phyloP scores from a whole-genome alignment of 30 jellyfish, hydroid and myxozoan species.

The Turritopsis rubra region DNA sequence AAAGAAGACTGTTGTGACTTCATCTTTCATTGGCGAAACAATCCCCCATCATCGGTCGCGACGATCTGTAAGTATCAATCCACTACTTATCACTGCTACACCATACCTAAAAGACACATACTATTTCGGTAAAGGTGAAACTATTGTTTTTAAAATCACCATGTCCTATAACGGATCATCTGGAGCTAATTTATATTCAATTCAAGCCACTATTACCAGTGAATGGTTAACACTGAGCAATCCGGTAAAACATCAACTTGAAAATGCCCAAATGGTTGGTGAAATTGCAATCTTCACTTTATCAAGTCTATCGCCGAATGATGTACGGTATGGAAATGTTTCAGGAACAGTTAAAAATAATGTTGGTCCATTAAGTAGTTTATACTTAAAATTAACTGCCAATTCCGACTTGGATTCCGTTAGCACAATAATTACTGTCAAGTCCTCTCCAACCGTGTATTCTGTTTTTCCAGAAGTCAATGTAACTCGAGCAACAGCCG shows the following conservation, averaged over 20 bases:
- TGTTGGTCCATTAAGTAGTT: slow-evolving; percentile 56
- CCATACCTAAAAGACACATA: slow-evolving; percentile 43
- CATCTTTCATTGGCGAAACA: neutral
- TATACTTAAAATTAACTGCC: slow-evolving; percentile 33
- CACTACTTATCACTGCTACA: slow-evolving; percentile 31
- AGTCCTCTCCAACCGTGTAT: slow-evolving; percentile 50
- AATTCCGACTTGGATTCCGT: slow-evolving; percentile 33
- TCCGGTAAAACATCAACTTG: slow-evolving; percentile 20
- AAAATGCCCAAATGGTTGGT: slow-evolving; percentile 8
- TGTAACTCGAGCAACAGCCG: slow-evolving; percentile 23
- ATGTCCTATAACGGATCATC: slow-evolving; percentile 26
- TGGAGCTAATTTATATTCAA: slow-evolving; percentile 19
- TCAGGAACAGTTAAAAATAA: slow-evolving; percentile 50
- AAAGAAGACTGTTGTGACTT: neutral
- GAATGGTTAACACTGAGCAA: slow-evolving; percentile 23
- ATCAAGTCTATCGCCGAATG: slow-evolving; percentile 28
- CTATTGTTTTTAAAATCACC: slow-evolving; percentile 29
- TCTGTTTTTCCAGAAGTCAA: slow-evolving; percentile 82
- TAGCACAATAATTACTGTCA: slow-evolving; percentile 8
- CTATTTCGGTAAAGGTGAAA: slow-evolving; percentile 61
- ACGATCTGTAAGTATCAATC: slow-evolving; percentile 11
- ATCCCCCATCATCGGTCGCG: neutral
- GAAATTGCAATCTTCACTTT: slow-evolving; percentile 15
- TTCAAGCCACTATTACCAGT: slow-evolving; percentile 31
- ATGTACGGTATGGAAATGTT: slow-evolving; percentile 30